A percentile compares a stretch with the other conserved stretches of the same genome.
These are phyloP conservation scores for Drepanosiphum platanoidis DNA, from an alignment of 2,888 invertebrate genomes.

Conservation along the genomic window DNA sequence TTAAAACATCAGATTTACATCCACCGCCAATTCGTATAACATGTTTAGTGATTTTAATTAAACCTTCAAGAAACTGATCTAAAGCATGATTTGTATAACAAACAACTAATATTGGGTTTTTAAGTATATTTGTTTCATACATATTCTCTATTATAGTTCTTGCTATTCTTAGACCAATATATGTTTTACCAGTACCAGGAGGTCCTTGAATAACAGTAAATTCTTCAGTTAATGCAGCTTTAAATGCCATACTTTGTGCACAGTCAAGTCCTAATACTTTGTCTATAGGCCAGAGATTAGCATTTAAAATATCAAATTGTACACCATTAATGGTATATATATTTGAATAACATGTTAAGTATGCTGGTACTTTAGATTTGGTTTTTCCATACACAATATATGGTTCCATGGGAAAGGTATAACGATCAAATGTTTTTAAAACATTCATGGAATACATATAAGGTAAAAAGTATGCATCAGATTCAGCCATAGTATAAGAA, in stretches of 20 bases:
- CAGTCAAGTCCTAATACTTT: conserved; percentile 70
- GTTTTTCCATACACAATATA: conserved; percentile 73
- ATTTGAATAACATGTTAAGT: conserved; percentile 65
- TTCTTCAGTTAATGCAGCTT: conserved; percentile 76
- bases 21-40: conserved; percentile 79
- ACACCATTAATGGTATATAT: conserved; percentile 59
- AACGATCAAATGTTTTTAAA: conserved; percentile 72
- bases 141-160: conserved; percentile 67
- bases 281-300: conserved; percentile 61
- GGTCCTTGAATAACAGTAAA: conserved; percentile 86
- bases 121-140: conserved; percentile 72
- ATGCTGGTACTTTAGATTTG: conserved; percentile 67
- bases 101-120: conserved; percentile 78
- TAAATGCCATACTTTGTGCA: conserved; percentile 76
- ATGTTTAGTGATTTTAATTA: conserved; percentile 72
- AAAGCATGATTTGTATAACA: conserved; percentile 88
- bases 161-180: conserved; percentile 79
- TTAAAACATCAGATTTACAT: conserved; percentile 72
- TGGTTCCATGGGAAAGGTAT: conserved; percentile 75
- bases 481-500: conserved; percentile 77
- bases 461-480: conserved; percentile 83
- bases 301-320: conserved; percentile 60
- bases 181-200: conserved; percentile 89
- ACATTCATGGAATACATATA: conserved; percentile 79
- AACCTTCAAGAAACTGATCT: conserved; percentile 83